Evolutionary conservation across 2,797 vertebrate genomes (phyloP), one percentile per base, ranked within the genome.

Genomic region (Hybognathus amarus): DNA sequence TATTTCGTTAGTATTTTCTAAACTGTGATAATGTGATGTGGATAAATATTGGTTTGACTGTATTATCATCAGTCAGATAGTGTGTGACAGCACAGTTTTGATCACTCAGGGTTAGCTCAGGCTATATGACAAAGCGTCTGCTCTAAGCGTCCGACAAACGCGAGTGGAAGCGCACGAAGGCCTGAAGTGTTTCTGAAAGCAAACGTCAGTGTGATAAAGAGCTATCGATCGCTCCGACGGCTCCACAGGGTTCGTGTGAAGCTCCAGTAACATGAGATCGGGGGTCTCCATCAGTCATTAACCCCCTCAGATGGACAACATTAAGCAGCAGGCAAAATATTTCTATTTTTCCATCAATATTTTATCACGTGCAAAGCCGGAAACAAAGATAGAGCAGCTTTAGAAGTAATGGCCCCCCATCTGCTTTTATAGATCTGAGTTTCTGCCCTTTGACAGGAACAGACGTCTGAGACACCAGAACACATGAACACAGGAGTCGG

Each of bases 301-400:
- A 95, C 94, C 95, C 91, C 91, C 93, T 93, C 91, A 92, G 92
- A 92, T 88, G 90, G 84, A 83, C 88, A 90, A 91, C 94, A 92
- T 83, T 90, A 92, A 93, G 89, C 92, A 94, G 91, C 84, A 92
- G 94, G 93, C 94, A 93, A 95, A 95, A 96, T 95, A 96, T 95
- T 95, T 95, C 92, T 94, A 95, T 95, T 93, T 95, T 95, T 95
- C 85, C 93, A 96, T 96, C 94, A 96, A 96, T 96, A 95, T 95
- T 96, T 96, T 90, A 96, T 95, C 94, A 94, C 94, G 27, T 47
- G 89, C 92, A 91, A 68, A 82, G 90, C 92, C 90, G 92, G 91
- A 94, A 96, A 93, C 94, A 94, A 93, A 94, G 93, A 92, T 90
- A 84, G 88, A 52, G 75, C 85, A 92, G 92, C 90, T 95, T 92